These are phyloP conservation scores for Tetramorium alpestre DNA, from an alignment of 1,140 invertebrate genomes.

Conservation along the genomic window DNA sequence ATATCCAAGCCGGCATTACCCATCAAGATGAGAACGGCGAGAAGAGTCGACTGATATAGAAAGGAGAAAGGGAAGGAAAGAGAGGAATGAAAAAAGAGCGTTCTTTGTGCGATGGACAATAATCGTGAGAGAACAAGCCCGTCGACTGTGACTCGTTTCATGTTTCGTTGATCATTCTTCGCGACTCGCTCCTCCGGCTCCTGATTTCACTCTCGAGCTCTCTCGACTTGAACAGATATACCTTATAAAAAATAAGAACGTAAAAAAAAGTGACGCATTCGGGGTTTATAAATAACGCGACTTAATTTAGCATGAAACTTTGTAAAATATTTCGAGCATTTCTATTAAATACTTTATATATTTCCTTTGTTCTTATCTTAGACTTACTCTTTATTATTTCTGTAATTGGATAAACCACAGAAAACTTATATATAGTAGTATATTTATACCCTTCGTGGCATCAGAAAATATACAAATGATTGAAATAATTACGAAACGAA, in stretches of 20 bases:
- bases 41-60: slow-evolving; percentile 67
- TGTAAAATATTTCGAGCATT: neutral
- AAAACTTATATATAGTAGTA: neutral
- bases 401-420: neutral
- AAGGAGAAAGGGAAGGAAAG: slow-evolving; percentile 36
- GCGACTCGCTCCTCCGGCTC: slow-evolving; percentile 34
- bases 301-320: slow-evolving; percentile 10
- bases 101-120: slow-evolving; percentile 74
- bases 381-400: neutral
- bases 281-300: neutral
- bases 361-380: neutral
- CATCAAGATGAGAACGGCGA: slow-evolving; percentile 64
- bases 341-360: neutral
- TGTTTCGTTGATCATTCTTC: slow-evolving; percentile 78
- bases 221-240: neutral
- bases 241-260: neutral
- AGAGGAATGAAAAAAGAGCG: slow-evolving; percentile 68
- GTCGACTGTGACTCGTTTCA: slow-evolving; percentile 71
- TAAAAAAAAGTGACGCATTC: neutral
- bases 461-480: neutral
- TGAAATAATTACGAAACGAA: neutral
- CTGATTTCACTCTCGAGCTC: neutral
- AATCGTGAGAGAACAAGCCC: slow-evolving; percentile 72
- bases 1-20: slow-evolving; percentile 75
- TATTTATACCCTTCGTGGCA: neutral